These are phyloP conservation scores for Tethea ocularis DNA, from an alignment of 2,888 invertebrate genomes.

Conservation along the genomic window DNA sequence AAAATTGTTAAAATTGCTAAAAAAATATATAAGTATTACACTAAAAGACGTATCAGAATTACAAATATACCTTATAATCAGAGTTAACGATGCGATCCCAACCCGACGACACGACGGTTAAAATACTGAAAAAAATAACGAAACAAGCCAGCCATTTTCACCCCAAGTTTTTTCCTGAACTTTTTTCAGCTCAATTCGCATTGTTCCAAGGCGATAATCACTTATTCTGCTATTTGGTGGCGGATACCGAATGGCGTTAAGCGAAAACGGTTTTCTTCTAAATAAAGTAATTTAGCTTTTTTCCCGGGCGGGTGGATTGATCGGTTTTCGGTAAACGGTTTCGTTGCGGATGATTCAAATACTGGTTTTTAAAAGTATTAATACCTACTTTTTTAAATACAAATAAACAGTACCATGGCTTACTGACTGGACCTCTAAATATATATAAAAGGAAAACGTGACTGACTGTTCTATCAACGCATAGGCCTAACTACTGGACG, in stretches of 20 bases:
- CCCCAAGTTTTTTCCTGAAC: neutral
- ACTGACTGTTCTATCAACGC: no score
- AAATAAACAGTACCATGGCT: no score
- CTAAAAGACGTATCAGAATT: neutral
- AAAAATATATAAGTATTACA: no score
- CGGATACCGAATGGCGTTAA: neutral
- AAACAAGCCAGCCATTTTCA: neutral
- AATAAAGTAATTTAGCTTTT: constrained; percentile 3
- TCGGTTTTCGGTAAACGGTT: neutral
- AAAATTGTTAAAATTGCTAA: no score
- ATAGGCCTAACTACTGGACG: no score
- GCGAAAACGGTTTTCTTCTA: neutral
- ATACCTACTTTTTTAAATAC: neutral
- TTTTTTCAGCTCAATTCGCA: neutral
- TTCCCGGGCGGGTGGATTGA: neutral
- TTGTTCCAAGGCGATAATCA: constrained; percentile 2
- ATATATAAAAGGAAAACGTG: no score
- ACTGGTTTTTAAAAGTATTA: neutral
- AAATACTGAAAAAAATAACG: neutral
- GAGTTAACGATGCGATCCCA: neutral
- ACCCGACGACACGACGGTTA: neutral
- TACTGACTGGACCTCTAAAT: no score
- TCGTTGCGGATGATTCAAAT: neutral
- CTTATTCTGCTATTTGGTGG: constrained; percentile 2
- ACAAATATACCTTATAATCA: neutral